phyloP scores from a whole-genome alignment of 1,140 invertebrate genomes.

The Drusus annulatus region DNA sequence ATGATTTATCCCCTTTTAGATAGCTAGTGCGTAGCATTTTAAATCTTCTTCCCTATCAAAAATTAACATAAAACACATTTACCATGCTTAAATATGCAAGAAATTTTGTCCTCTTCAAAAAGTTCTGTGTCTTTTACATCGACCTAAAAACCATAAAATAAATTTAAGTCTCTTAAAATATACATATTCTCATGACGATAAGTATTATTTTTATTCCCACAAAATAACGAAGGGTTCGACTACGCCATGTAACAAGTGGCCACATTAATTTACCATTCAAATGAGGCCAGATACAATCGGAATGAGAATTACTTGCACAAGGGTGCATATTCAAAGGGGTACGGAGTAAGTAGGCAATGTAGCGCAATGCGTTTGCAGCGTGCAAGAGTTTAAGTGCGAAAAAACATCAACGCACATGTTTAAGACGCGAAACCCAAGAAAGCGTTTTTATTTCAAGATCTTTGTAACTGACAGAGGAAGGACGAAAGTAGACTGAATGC shows the following conservation, averaged over 20 bases:
- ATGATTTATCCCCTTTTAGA: too few relatives aligned
- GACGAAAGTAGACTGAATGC: too few relatives aligned
- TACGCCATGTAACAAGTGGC: not conserved
- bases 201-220: not conserved
- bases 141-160: not conserved
- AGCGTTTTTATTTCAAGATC: too few relatives aligned
- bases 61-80: too few relatives aligned
- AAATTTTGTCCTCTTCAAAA: too few relatives aligned
- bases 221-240: not conserved
- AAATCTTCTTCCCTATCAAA: too few relatives aligned
- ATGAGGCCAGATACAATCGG: not conserved
- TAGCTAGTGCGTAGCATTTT: too few relatives aligned
- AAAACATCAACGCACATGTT: not conserved
- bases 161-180: not conserved
- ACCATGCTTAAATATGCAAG: too few relatives aligned
- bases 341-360: not conserved
- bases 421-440: not conserved
- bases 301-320: not conserved
- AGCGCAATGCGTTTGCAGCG: not conserved
- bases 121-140: too few relatives aligned
- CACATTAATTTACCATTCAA: not conserved
- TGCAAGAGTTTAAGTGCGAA: not conserved
- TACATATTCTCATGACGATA: not conserved
- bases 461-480: too few relatives aligned
- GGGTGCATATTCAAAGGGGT: slow-evolving; percentile 1